Conservation (phyloP, 2,113 vertebrate species). For the Chitala chitala region DNA sequence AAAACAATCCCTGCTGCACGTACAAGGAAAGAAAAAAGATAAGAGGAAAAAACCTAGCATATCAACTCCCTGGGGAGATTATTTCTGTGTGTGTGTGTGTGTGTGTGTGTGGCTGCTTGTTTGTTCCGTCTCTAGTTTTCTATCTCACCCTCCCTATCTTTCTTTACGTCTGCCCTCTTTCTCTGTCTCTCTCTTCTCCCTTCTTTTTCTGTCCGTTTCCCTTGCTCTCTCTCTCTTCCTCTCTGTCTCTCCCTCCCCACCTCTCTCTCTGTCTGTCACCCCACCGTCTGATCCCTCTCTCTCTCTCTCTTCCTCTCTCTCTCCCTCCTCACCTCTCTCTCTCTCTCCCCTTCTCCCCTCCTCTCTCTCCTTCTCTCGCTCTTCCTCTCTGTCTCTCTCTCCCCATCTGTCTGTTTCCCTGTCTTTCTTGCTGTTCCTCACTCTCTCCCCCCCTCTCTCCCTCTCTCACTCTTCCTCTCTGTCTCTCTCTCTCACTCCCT, state of each 20-base stretch:
- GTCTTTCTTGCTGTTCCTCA: slow-evolving; percentile 33
- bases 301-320: background rate
- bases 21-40: background rate
- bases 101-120: slow-evolving; percentile 22
- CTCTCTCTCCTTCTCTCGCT: background rate
- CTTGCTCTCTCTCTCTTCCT: no score
- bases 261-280: background rate
- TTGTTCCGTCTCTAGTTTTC: slow-evolving; percentile 13
- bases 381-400: background rate
- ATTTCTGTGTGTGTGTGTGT: slow-evolving; percentile 36
- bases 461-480: slow-evolving; percentile 32
- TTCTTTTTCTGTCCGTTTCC: no score
- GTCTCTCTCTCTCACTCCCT: background rate
- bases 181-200: background rate
- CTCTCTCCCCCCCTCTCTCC: slow-evolving; percentile 31
- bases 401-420: slow-evolving; percentile 40
- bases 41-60: slow-evolving; percentile 16
- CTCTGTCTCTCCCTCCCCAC: no score
- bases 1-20: background rate
- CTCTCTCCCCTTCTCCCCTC: slow-evolving; percentile 38
- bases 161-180: background rate
- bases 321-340: background rate
- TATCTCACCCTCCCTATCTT: no score
- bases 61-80: slow-evolving; percentile 21
- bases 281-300: no score